Conservation (phyloP, 2,113 vertebrate species). For the Pionites leucogaster region DNA sequence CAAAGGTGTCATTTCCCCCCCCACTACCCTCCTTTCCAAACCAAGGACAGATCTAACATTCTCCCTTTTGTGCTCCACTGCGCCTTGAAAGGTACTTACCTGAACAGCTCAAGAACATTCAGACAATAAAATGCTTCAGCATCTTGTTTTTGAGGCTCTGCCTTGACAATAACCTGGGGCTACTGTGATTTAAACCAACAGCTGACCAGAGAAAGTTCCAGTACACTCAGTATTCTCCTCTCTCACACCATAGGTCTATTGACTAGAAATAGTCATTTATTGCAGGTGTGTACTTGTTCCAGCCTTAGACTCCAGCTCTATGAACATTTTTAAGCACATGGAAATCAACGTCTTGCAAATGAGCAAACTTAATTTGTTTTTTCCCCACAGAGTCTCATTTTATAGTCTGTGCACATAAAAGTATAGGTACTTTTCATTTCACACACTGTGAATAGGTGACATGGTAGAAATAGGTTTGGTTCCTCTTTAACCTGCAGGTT, state of each 20-base stretch:
- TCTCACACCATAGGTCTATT: neutral
- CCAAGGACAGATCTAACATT: constrained; percentile 20
- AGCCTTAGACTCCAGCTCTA: constrained; percentile 57
- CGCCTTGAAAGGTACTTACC: constrained; percentile 75
- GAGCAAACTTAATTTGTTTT: constrained; percentile 54
- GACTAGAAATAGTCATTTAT: constrained; percentile 9
- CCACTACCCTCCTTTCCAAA: neutral
- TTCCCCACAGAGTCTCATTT: neutral
- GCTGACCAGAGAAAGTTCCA: neutral
- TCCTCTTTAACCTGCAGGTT: neutral
- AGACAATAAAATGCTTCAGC: constrained; percentile 26
- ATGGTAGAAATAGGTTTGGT: neutral
- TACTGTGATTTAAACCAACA: constrained; percentile 3
- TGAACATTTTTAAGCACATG: constrained; percentile 76
- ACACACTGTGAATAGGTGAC: neutral
- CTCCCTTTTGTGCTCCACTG: constrained; percentile 50
- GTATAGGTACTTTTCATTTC: constrained; percentile 76
- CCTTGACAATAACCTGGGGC: constrained; percentile 25
- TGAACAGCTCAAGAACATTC: constrained; percentile 53
- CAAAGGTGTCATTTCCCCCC: neutral
- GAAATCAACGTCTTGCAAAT: constrained; percentile 49
- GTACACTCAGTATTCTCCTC: constrained; percentile 16
- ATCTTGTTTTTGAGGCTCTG: neutral
- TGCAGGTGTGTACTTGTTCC: constrained; percentile 42
- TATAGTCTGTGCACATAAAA: constrained; percentile 66